phyloP scores from a whole-genome alignment of 2,888 invertebrate genomes.

The Epicampocera succincta region DNA sequence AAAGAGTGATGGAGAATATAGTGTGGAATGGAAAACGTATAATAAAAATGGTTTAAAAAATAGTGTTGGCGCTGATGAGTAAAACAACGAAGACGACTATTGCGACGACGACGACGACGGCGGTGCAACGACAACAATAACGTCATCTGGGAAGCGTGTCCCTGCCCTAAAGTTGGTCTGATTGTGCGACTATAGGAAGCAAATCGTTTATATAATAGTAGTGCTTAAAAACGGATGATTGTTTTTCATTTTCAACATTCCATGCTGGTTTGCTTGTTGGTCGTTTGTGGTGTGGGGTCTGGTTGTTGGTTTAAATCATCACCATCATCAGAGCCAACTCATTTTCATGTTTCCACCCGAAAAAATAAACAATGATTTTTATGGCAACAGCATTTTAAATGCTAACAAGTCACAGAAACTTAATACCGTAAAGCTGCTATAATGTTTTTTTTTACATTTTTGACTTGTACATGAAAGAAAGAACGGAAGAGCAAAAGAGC shows the following conservation, averaged over 20 bases:
- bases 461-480: constrained; percentile 4
- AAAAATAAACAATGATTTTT: constrained; percentile 43
- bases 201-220: constrained; percentile 48
- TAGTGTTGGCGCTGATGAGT: constrained; percentile 35
- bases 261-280: constrained; percentile 36
- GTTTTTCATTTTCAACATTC: constrained; percentile 19
- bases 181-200: constrained; percentile 34
- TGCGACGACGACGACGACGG: constrained; percentile 6
- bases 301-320: constrained; percentile 51
- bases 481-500: too few relatives aligned
- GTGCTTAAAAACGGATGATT: constrained; percentile 49
- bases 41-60: constrained; percentile 50
- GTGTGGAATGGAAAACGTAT: constrained; percentile 8
- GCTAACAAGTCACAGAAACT: constrained; percentile 58
- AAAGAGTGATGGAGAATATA: constrained; percentile 19
- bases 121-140: neutral
- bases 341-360: constrained; percentile 32
- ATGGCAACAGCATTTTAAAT: constrained; percentile 58
- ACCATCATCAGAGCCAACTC: constrained; percentile 37
- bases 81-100: constrained; percentile 1
- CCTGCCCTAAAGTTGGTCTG: neutral
- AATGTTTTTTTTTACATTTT: constrained; percentile 47
- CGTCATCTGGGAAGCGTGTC: neutral
- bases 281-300: constrained; percentile 26
- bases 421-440: constrained; percentile 62